Conservation (phyloP, 1,140 invertebrate genomes). For the Drosophila pectinifera region DNA sequence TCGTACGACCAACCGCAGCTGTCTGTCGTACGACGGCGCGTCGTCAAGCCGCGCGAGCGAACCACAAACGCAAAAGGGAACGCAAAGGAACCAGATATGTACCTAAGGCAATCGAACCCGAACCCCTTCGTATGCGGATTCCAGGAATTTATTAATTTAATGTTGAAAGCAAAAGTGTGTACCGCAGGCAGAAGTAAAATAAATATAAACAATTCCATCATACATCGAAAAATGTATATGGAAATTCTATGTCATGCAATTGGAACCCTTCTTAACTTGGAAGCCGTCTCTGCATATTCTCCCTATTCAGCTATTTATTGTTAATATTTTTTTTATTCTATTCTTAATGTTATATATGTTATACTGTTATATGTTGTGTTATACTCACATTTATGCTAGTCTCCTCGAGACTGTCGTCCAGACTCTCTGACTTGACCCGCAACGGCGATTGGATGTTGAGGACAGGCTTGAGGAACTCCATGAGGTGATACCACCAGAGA, state of each 20-base stretch:
- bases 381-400: slow-evolving; percentile 51
- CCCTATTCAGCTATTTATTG: not conserved
- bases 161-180: not conserved
- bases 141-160: not conserved
- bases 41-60: slow-evolving; percentile 17
- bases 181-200: not conserved
- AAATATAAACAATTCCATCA: not conserved
- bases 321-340: too few species aligned
- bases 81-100: not conserved
- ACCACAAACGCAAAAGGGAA: not conserved
- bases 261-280: not conserved
- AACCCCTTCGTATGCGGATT: not conserved
- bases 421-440: slow-evolving; percentile 30
- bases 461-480: slow-evolving; percentile 66
- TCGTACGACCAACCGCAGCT: slow-evolving; percentile 25
- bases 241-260: not conserved
- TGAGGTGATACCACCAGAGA: slow-evolving; percentile 67
- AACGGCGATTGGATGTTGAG: slow-evolving; percentile 45
- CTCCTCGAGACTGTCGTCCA: slow-evolving; percentile 62
- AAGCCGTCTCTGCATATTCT: not conserved
- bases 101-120: not conserved
- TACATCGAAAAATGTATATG: too few species aligned
- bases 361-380: too few species aligned
- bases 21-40: slow-evolving; percentile 46
- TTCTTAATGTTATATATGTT: too few species aligned